These are phyloP conservation scores for Globodera rostochiensis DNA, from an alignment of 1,140 invertebrate species.

Conservation along the genomic window DNA sequence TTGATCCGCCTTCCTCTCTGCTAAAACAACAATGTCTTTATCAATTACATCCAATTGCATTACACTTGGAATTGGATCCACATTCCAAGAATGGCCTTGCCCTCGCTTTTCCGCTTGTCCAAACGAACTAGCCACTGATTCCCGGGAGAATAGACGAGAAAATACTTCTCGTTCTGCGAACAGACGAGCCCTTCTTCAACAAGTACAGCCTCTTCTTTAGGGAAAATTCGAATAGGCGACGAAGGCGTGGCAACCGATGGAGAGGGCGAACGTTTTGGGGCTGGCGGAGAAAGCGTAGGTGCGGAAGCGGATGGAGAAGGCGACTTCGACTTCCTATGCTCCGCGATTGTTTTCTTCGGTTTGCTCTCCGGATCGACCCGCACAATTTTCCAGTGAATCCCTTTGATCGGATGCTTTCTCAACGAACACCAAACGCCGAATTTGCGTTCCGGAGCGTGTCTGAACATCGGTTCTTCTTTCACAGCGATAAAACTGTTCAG, in stretches of 20 bases:
- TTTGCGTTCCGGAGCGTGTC: constrained; percentile 1
- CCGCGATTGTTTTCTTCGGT: background rate
- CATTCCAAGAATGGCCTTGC: background rate
- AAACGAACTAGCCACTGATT: background rate
- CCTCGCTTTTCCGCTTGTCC: background rate
- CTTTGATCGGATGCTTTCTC: background rate
- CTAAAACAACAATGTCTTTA: background rate
- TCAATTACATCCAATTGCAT: background rate
- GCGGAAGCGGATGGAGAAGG: background rate
- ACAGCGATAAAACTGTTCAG: background rate
- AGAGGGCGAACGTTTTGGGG: background rate
- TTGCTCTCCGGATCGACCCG: background rate
- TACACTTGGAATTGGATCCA: background rate
- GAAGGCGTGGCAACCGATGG: background rate
- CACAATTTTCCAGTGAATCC: constrained; percentile 21
- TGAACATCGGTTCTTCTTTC: background rate
- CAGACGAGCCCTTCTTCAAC: background rate
- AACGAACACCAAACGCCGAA: constrained; percentile 20
- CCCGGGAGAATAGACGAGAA: background rate
- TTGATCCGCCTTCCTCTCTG: background rate
- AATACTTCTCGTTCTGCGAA: background rate
- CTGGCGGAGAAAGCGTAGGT: background rate
- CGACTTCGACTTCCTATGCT: background rate
- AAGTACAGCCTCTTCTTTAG: background rate
- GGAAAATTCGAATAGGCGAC: background rate